Base-by-base conservation (phyloP, 2,797 vertebrate genomes). In the Knipowitschia caucasica region DNA sequence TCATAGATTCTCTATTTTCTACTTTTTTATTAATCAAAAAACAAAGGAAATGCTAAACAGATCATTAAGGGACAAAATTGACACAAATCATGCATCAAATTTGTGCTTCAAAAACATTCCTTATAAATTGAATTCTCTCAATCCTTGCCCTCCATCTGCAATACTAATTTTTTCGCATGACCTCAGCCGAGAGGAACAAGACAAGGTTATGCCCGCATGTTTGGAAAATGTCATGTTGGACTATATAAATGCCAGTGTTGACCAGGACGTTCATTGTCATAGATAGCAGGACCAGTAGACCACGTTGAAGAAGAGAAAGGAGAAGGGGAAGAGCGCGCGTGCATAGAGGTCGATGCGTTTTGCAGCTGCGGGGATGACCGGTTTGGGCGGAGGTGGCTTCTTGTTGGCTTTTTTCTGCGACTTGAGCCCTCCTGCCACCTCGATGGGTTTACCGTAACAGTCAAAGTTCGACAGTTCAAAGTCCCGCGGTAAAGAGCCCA, bases 401-500 rank as follows among this genome's bases (percentile, higher is more conserved):
- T 97, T 97, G 78, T 90, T 96, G 75, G 91, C 91, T 87, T 96
- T 98, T 69, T 88, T 93, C 85, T 95, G 93, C 33, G 92, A 92
- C 73, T 96, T 96, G 0, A 91, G 86, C 34, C 88, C 92, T 18
- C 93, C 95, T 36, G 83, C 83, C 63, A 98, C 95, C 76, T 97
- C 94, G 33, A 99, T 95, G 50, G 95, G 93, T 79, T 99, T 98
- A 44, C 96, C 96, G 3, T 99, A 99, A 84, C 96, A 99, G 89
- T 99, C 96, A 73, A 98, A 99, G 83, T 98, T 99, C 25, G 96
- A 98, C 53, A 99, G 89, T 71, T 99, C 95, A 82, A 99, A 99
- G 92, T 99, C 96, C 68, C 95, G 91, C 7, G 95, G 96, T 73
- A 99, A 90, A 61, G 96, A 98, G 59, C 96, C 96, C 53, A 99